These are phyloP conservation scores for Ictidomys tridecemlineatus DNA, from an alignment of 2,113 vertebrate species.

Conservation along the genomic window DNA sequence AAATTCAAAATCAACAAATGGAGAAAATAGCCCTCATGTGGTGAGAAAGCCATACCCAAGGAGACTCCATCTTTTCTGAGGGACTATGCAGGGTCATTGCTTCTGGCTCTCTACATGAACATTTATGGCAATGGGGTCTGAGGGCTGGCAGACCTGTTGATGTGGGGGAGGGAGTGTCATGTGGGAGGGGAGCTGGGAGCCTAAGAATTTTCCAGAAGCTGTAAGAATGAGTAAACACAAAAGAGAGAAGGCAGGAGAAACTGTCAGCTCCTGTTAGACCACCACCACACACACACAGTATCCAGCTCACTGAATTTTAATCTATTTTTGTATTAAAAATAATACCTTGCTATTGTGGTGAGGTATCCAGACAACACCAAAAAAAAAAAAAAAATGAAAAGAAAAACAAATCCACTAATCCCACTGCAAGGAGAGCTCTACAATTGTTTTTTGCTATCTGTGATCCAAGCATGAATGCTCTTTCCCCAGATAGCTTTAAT, in stretches of 20 bases:
- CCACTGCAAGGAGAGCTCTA: neutral
- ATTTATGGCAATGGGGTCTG: neutral
- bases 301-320: constrained; percentile 25
- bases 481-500: neutral
- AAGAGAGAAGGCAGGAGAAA: neutral
- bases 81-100: neutral
- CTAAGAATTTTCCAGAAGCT: neutral
- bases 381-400: neutral
- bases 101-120: too few relatives aligned
- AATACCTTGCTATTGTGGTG: neutral
- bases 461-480: neutral
- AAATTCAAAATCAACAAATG: neutral
- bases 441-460: neutral
- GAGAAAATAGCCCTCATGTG: neutral
- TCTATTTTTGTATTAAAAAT: constrained; percentile 49
- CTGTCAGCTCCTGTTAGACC: neutral
- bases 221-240: neutral
- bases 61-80: neutral
- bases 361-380: constrained; percentile 2
- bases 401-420: constrained; percentile 43
- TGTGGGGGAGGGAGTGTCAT: too few relatives aligned
- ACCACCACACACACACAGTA: too few relatives aligned
- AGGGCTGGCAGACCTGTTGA: too few relatives aligned
- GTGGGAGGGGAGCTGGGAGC: neutral
- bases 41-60: neutral